A percentile compares a stretch with the other conserved stretches of the same genome.
Conservation (phyloP, 2,113 vertebrate genomes). For the Passer domesticus region DNA sequence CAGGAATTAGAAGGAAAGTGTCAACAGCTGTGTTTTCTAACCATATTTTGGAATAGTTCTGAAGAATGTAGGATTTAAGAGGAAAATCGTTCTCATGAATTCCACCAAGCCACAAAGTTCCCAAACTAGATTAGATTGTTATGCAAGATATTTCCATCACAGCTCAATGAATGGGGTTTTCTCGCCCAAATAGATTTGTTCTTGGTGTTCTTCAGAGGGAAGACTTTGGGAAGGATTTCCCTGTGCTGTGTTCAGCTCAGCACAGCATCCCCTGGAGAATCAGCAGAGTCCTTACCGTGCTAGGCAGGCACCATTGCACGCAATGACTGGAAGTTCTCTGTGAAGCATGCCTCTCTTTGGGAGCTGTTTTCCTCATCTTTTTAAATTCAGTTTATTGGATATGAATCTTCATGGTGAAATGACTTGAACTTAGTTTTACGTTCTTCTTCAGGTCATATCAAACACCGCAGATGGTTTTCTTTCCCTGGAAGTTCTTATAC, state of each 20-base stretch:
- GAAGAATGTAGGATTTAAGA: neutral
- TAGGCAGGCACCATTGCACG: fast-evolving
- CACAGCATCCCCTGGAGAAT: neutral
- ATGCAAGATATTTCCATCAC: fast-evolving
- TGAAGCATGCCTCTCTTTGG: neutral
- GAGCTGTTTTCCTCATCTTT: neutral
- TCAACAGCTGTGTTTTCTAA: neutral
- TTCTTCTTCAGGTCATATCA: neutral
- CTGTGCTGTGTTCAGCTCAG: neutral
- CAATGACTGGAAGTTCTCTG: neutral
- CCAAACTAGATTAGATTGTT: neutral
- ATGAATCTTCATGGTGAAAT: neutral
- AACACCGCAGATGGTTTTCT: neutral
- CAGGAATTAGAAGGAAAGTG: neutral
- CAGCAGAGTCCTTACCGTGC: neutral
- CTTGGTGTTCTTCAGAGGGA: neutral
- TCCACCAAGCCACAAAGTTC: neutral
- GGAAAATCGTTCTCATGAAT: neutral
- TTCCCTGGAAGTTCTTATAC: neutral
- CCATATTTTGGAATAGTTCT: neutral
- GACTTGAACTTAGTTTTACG: neutral
- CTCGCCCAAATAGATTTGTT: neutral
- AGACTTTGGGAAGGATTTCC: neutral
- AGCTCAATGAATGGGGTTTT: neutral
- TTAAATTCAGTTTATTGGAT: neutral